Evolutionary conservation across 2,888 invertebrate genomes (phyloP).

Genomic region (Chalcis sispes): DNA sequence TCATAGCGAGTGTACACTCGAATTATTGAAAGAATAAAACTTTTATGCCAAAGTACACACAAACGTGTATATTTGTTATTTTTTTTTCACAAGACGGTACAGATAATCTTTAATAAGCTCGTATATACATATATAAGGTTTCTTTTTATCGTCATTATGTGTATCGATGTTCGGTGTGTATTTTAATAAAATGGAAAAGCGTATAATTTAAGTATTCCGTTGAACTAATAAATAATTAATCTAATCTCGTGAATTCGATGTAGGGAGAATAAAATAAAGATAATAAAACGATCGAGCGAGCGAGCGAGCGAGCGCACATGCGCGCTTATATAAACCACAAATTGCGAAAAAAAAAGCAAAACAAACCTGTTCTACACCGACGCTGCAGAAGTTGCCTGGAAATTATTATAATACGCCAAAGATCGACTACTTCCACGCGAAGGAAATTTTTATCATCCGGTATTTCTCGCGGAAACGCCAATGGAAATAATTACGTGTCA

Average conservation of each 20-base stretch:
- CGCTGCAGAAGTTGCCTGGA: background rate
- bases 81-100: no score
- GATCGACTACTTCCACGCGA: constrained; percentile 3
- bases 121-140: constrained; percentile 1
- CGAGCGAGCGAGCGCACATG: background rate
- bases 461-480: background rate
- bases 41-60: background rate
- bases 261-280: background rate
- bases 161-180: background rate
- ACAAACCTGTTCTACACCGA: constrained; percentile 3
- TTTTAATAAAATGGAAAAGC: constrained; percentile 1
- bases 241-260: background rate
- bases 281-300: background rate
- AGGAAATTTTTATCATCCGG: background rate
- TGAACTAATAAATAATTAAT: constrained; percentile 41
- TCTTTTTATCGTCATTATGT: background rate
- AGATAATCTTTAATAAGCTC: background rate
- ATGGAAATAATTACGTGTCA: constrained; percentile 19
- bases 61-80: background rate
- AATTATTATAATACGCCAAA: constrained; percentile 10
- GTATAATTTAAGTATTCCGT: constrained; percentile 25
- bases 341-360: constrained; percentile 6
- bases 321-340: background rate
- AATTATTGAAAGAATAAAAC: constrained; percentile 19
- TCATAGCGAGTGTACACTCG: constrained; percentile 1